Evolutionary conservation across 2,888 invertebrate species (phyloP).

Genomic region (Synanthedon formicaeformis): DNA sequence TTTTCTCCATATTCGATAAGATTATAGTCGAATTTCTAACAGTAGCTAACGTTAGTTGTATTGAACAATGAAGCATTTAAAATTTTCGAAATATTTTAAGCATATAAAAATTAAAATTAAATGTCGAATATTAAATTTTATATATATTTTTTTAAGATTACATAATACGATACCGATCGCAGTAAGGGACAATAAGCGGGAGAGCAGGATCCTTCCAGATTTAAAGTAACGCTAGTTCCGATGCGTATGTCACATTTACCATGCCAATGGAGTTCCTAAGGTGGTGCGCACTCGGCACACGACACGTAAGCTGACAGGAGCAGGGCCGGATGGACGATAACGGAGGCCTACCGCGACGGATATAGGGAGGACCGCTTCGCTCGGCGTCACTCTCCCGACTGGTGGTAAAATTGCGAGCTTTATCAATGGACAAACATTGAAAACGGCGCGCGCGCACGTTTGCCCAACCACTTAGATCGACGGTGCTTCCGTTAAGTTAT

Average conservation of each 20-base stretch:
- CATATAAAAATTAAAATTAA: no score
- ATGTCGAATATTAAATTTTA: background rate
- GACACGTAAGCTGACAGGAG: conserved; percentile 17
- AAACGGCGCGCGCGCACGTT: conserved; percentile 44
- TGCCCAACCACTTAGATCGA: conserved; percentile 50
- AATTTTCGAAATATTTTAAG: no score
- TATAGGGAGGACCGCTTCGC: conserved; percentile 32
- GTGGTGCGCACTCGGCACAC: conserved; percentile 26
- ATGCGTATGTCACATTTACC: conserved; percentile 50
- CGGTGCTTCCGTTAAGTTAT: conserved; percentile 57
- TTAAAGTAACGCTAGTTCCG: conserved; percentile 12
- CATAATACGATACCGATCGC: conserved; percentile 55
- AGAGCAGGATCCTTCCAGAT: conserved; percentile 32
- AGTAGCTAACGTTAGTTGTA: no score
- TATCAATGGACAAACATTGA: conserved; percentile 34
- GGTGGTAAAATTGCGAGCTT: conserved; percentile 55
- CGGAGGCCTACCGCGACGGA: conserved; percentile 15
- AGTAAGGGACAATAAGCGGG: conserved; percentile 42
- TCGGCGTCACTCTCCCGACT: conserved; percentile 53
- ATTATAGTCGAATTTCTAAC: no score
- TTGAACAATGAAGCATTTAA: no score
- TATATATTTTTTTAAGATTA: conserved; percentile 17
- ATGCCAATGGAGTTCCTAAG: conserved; percentile 51
- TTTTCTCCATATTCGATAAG: no score
- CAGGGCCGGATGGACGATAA: conserved; percentile 27